These are phyloP conservation scores for Peromyscus nudipes DNA, from an alignment of 2,797 vertebrate genomes.

Conservation along the genomic window DNA sequence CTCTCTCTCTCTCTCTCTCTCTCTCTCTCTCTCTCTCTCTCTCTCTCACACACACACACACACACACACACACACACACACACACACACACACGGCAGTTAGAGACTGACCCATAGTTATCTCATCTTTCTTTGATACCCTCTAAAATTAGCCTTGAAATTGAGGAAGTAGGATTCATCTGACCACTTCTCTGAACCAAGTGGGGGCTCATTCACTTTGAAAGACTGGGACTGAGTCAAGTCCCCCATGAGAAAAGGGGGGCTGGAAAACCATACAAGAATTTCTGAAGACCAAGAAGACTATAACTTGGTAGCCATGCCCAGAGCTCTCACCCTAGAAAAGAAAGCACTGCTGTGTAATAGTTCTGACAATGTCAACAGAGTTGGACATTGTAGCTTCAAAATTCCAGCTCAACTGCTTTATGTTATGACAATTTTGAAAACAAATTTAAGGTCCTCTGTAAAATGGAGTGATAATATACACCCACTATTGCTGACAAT, in stretches of 20 bases:
- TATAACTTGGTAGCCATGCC: too few species aligned
- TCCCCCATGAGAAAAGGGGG: neutral
- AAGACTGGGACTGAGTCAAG: neutral
- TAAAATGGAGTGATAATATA: neutral
- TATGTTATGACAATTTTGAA: neutral
- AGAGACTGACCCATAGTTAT: neutral
- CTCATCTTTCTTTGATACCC: neutral
- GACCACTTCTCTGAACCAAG: constrained; percentile 11
- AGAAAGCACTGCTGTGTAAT: neutral
- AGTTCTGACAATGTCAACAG: neutral
- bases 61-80: neutral
- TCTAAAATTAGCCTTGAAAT: constrained; percentile 8
- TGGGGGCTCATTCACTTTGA: neutral
- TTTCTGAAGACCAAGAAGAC: neutral
- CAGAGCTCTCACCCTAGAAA: neutral
- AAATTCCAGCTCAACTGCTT: neutral
- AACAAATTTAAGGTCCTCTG: neutral
- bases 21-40: neutral
- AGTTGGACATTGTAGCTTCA: neutral
- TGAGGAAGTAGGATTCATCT: neutral
- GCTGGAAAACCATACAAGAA: neutral
- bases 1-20: neutral
- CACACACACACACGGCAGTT: neutral
- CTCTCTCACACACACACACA: neutral
- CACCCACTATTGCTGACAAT: neutral